Evolutionary conservation across 2,797 vertebrate species (phyloP), one percentile per base, ranked within the genome.

Genomic region (Pseudotriccus pelzelni): DNA sequence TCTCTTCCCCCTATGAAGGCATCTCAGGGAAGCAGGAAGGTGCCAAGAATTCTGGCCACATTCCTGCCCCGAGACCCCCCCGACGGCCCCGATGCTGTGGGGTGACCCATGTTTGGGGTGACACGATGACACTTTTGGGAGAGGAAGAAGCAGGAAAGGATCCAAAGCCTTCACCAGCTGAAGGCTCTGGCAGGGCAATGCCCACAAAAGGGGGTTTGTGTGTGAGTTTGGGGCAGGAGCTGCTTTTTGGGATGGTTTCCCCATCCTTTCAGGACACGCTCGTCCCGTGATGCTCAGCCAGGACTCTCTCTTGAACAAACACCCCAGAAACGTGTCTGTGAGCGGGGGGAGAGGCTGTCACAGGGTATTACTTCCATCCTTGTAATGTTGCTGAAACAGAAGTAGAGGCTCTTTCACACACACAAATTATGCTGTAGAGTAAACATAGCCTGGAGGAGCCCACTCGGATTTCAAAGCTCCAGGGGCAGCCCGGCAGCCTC

Each of bases 381-480:
- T 28, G 53, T 68, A 55, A 28, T 27, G 84, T 12, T 87, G 86
- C 86, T 93, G 93, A 79, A 90, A 88, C 84, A 91, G 39, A 84
- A 95, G 87, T 7, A 47, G 93, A 90, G 87, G 90, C 84, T 96
- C 78, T 92, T 93, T 93, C 90, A 85, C 92, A 78, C 92, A 87
- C 92, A 93, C 90, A 85, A 74, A 93, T 87, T 85, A 64, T 3
- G 3, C 84, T 20, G 63, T 8, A 91, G 93, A 0, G 1, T 79
- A 96, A 95, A 93, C 96, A 94, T 14, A 25, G 87, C 94, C 91
- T 12, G 12, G 87, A 95, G 94, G 81, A 95, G 88, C 89, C 88
- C 74, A 50, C 95, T 96, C 86, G 3, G 19, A 93, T 97, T 97
- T 94, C 96, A 97, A 93, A 97, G 96, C 89, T 55, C 14, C 86